phyloP scores from a whole-genome alignment of 2,797 vertebrate species.

The Chelon auratus region DNA sequence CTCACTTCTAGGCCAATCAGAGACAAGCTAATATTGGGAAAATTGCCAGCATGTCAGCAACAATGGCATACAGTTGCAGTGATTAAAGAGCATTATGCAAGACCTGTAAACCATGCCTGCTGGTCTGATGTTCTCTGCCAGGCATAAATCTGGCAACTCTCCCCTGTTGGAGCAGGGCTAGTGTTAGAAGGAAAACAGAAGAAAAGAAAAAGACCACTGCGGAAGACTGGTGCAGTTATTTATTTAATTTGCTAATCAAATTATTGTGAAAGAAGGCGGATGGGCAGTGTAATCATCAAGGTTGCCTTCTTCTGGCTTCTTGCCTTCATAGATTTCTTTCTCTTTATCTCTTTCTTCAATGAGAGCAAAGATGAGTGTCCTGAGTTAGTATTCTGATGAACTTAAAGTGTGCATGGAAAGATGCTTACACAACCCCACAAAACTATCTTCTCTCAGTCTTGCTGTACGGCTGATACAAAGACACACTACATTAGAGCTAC shows the following conservation, averaged over 20 bases:
- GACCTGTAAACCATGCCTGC: conserved; percentile 57
- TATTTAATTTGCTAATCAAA: conserved; percentile 52
- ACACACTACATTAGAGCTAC: not conserved
- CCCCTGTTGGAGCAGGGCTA: conserved; percentile 35
- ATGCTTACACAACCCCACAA: conserved; percentile 16
- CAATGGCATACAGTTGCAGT: conserved; percentile 36
- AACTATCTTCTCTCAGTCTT: not conserved
- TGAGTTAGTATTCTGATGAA: not conserved
- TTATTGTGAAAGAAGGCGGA: conserved; percentile 42
- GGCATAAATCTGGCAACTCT: conserved; percentile 60
- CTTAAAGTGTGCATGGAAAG: not conserved
- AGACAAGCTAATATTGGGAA: conserved; percentile 10
- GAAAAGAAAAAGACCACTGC: conserved; percentile 34
- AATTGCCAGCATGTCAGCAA: conserved; percentile 45
- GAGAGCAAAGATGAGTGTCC: conserved; percentile 5
- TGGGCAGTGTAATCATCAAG: conserved; percentile 31
- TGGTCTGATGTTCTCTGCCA: conserved; percentile 60
- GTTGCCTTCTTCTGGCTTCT: conserved; percentile 20
- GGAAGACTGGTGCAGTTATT: conserved; percentile 47
- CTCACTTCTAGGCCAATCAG: not conserved
- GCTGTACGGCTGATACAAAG: not conserved
- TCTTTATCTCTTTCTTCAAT: conserved; percentile 22
- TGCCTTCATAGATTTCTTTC: conserved; percentile 7
- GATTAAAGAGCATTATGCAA: conserved; percentile 75
- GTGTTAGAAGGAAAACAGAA: conserved; percentile 26